Percentiles rank a stretch among this genome's conserved stretches.
Evolutionary conservation across 1,140 invertebrate genomes (phyloP).

Genomic region (Aphaenogaster ashmeadi): DNA sequence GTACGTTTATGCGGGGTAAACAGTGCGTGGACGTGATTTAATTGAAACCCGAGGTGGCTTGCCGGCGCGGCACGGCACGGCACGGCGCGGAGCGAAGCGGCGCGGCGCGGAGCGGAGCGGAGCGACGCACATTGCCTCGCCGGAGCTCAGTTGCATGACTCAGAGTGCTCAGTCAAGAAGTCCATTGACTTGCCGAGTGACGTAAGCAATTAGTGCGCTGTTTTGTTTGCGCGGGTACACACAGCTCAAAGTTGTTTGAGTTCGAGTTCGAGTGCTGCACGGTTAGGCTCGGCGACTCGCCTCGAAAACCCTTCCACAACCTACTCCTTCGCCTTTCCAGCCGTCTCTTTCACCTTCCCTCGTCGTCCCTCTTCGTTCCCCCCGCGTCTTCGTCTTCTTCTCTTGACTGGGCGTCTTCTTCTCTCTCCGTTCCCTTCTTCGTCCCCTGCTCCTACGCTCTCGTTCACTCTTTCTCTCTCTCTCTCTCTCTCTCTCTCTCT

Average conservation of each 20-base stretch:
- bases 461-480: background rate
- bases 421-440: background rate
- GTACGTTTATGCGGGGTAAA: conserved; percentile 79
- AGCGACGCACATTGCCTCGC: conserved; percentile 52
- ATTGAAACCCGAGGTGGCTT: conserved; percentile 76
- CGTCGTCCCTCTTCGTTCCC: conserved; percentile 5
- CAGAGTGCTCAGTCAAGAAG: conserved; percentile 78
- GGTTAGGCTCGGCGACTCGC: conserved; percentile 77
- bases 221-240: conserved; percentile 85
- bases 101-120: conserved; percentile 17
- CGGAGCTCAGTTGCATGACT: conserved; percentile 77
- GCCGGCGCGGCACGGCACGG: conserved; percentile 27
- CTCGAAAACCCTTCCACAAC: conserved; percentile 74
- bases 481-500: conserved; percentile 6
- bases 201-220: conserved; percentile 86
- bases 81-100: conserved; percentile 16
- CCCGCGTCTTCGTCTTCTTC: conserved; percentile 12
- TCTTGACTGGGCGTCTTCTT: conserved; percentile 29
- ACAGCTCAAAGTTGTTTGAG: conserved; percentile 83
- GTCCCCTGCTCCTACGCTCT: background rate
- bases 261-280: conserved; percentile 80
- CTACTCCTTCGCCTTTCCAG: conserved; percentile 67
- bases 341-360: conserved; percentile 37
- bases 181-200: conserved; percentile 85
- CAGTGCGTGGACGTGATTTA: conserved; percentile 81